phyloP scores from a whole-genome alignment of 35 echinoderm and acorn worm species.

The Diadema setosum region DNA sequence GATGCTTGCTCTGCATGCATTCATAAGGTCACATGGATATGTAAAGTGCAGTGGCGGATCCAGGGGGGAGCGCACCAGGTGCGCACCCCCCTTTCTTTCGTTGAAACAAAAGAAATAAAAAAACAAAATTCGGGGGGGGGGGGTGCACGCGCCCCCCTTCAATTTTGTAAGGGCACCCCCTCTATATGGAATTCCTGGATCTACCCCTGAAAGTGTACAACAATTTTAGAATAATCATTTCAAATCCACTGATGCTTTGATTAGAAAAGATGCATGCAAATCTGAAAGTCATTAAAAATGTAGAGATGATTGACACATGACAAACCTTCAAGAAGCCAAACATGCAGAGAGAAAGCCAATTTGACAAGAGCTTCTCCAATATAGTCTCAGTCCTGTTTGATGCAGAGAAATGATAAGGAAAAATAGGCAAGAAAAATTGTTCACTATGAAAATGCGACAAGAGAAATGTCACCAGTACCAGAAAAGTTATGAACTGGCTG shows the following conservation, averaged over 20 bases:
- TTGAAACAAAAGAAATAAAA: too few relatives aligned
- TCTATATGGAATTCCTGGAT: neutral
- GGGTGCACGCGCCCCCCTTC: neutral
- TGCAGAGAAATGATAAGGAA: neutral
- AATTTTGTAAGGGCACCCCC: neutral
- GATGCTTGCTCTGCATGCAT: neutral
- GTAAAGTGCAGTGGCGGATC: neutral
- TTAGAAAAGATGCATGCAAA: neutral
- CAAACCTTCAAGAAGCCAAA: slow-evolving; percentile 89
- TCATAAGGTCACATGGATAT: neutral
- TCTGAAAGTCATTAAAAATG: neutral
- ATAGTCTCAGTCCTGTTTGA: slow-evolving; percentile 81
- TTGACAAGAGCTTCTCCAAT: slow-evolving; percentile 80
- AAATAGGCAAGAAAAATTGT: neutral
- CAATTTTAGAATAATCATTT: neutral
- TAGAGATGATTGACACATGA: neutral
- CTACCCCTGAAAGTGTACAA: neutral
- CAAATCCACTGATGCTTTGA: neutral
- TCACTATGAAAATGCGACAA: neutral
- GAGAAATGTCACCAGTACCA: neutral
- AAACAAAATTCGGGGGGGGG: too few relatives aligned
- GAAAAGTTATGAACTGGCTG: neutral
- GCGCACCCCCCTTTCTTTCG: neutral
- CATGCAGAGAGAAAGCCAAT: slow-evolving; percentile 82
- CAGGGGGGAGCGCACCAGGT: neutral